A percentile compares a stretch with the other conserved stretches of the same genome.
Conservation (phyloP, 2,113 vertebrate species). For the Podarcis cretensis region DNA sequence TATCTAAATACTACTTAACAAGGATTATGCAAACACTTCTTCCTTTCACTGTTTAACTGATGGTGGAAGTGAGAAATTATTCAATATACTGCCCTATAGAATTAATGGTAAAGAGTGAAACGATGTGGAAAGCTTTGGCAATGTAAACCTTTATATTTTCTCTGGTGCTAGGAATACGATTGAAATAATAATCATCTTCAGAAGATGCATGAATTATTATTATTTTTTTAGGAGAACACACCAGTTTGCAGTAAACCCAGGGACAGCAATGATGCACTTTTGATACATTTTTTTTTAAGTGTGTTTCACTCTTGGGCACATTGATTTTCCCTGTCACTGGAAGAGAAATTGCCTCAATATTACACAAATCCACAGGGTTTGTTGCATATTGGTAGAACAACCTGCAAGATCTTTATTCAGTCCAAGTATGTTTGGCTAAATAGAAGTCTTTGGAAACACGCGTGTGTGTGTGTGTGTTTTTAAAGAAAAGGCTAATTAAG, state of each 20-base stretch:
- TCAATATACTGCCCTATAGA: accelerated
- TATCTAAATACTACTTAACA: neutral
- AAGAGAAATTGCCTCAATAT: conserved; percentile 30
- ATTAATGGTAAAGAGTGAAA: neutral
- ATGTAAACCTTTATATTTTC: neutral
- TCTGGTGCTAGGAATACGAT: neutral
- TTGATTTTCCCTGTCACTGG: conserved; percentile 34
- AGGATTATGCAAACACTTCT: conserved; percentile 10
- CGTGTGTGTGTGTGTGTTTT: too few relatives aligned
- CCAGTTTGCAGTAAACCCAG: conserved; percentile 12
- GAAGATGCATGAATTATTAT: conserved; percentile 29
- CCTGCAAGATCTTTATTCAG: neutral
- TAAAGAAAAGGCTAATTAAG: too few relatives aligned
- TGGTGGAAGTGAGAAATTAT: conserved; percentile 5
- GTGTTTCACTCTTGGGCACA: neutral
- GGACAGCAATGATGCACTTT: conserved; percentile 34
- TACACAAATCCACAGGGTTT: conserved; percentile 1
- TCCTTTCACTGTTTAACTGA: conserved; percentile 27
- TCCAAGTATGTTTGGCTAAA: neutral
- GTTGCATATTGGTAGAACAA: conserved; percentile 17
- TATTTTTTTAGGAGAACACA: neutral
- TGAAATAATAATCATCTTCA: conserved; percentile 11
- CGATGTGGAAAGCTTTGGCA: neutral
- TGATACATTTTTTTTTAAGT: conserved; percentile 17
- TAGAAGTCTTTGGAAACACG: neutral